phyloP scores from a whole-genome alignment of 2,888 invertebrate genomes.

The Coenonympha glycerion region DNA sequence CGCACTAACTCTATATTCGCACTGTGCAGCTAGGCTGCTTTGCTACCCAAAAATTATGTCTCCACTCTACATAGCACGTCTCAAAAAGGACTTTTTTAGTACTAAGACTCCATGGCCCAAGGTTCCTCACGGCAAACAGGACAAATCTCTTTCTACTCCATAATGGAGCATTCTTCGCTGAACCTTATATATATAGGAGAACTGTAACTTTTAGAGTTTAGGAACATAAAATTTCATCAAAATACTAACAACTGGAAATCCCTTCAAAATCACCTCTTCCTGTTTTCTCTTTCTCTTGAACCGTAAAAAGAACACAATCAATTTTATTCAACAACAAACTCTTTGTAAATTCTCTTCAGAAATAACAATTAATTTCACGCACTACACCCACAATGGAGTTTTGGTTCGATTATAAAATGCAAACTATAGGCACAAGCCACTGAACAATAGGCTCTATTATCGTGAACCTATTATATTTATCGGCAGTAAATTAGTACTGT shows the following conservation, averaged over 20 bases:
- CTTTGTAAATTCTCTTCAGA: not conserved
- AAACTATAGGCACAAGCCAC: conserved; percentile 1
- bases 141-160: too few relatives aligned
- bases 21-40: too few relatives aligned
- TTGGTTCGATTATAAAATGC: conserved; percentile 10
- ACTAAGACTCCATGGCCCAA: too few relatives aligned
- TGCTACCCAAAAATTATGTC: too few relatives aligned
- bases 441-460: conserved; percentile 22
- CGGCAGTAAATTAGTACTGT: conserved; percentile 38
- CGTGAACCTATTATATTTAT: conserved; percentile 31
- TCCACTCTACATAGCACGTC: too few relatives aligned
- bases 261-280: not conserved
- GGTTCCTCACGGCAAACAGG: not conserved
- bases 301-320: not conserved
- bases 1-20: too few relatives aligned
- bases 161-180: too few relatives aligned
- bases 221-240: not conserved
- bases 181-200: too few relatives aligned
- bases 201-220: too few relatives aligned
- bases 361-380: conserved; percentile 11
- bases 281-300: not conserved
- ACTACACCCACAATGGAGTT: not conserved
- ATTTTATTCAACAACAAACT: not conserved
- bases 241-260: not conserved
- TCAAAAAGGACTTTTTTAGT: too few relatives aligned